A percentile compares a stretch with the other conserved stretches of the same genome.
Evolutionary conservation across 2,113 vertebrate species (phyloP).

Genomic region (Glareola pratincola): DNA sequence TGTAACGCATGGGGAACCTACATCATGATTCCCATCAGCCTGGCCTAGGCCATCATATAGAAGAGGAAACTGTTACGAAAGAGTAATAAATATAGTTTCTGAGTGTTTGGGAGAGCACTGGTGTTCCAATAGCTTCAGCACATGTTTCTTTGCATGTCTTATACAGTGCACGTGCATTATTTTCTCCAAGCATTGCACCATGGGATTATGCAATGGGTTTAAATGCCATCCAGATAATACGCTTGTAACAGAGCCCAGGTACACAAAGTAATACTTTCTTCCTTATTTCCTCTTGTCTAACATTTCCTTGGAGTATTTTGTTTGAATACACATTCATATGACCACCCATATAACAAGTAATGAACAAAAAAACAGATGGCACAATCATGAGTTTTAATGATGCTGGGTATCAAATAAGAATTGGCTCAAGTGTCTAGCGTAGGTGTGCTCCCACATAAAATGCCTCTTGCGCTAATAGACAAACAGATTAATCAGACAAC

Average conservation of each 20-base stretch:
- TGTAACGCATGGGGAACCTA: not conserved
- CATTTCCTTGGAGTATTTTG: not conserved
- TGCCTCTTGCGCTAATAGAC: not conserved
- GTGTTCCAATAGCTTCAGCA: not conserved
- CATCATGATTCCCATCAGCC: not conserved
- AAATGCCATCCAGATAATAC: not conserved
- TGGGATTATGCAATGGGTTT: not conserved
- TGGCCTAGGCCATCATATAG: not conserved
- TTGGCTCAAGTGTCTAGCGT: not conserved
- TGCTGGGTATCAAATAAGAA: not conserved
- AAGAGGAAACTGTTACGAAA: not conserved
- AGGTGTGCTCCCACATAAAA: not conserved
- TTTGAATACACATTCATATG: not conserved
- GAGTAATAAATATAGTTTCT: not conserved
- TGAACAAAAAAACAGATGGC: constrained; percentile 15
- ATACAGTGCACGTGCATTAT: accelerated
- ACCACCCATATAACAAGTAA: not conserved
- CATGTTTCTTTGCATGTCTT: not conserved
- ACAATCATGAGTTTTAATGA: not conserved
- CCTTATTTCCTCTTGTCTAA: not conserved
- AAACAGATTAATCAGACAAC: not conserved
- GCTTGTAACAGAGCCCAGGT: not conserved
- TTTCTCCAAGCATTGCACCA: not conserved
- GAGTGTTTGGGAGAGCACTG: not conserved
- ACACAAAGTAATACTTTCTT: not conserved